Conservation (phyloP, 2,888 invertebrate species). For the Amphipoea lucens region DNA sequence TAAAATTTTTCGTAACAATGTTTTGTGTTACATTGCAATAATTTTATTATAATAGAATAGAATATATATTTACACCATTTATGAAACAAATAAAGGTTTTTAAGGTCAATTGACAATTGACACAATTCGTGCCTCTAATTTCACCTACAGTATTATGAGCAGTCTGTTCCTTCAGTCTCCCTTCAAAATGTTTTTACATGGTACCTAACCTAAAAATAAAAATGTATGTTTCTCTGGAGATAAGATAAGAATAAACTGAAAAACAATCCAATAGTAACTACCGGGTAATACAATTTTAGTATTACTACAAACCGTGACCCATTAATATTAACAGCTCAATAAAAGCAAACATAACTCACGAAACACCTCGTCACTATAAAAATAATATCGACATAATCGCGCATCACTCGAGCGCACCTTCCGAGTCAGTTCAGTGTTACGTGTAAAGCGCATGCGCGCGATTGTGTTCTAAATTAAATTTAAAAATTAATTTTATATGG, state of each 20-base stretch:
- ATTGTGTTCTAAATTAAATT: constrained; percentile 77
- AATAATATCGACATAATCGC: constrained; percentile 65
- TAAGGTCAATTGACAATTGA: too few relatives aligned
- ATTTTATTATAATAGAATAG: too few relatives aligned
- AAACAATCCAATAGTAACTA: background rate
- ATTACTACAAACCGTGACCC: constrained; percentile 39
- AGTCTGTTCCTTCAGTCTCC: too few relatives aligned
- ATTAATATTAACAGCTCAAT: constrained; percentile 43
- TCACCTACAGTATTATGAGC: background rate
- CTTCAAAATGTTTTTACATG: background rate
- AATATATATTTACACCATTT: too few relatives aligned
- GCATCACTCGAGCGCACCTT: constrained; percentile 79
- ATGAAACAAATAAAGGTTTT: too few relatives aligned
- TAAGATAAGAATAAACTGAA: background rate
- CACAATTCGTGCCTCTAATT: too few relatives aligned
- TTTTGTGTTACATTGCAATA: background rate
- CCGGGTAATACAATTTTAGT: constrained; percentile 12
- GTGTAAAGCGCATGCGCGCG: constrained; percentile 85
- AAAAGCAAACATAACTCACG: constrained; percentile 45
- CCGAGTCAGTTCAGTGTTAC: constrained; percentile 83
- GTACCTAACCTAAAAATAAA: background rate
- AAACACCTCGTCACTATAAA: constrained; percentile 63
- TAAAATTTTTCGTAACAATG: background rate
- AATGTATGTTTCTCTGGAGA: background rate
- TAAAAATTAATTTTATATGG: constrained; percentile 85